These are phyloP conservation scores for Charina bottae DNA, from an alignment of 2,113 vertebrate genomes.

Conservation along the genomic window DNA sequence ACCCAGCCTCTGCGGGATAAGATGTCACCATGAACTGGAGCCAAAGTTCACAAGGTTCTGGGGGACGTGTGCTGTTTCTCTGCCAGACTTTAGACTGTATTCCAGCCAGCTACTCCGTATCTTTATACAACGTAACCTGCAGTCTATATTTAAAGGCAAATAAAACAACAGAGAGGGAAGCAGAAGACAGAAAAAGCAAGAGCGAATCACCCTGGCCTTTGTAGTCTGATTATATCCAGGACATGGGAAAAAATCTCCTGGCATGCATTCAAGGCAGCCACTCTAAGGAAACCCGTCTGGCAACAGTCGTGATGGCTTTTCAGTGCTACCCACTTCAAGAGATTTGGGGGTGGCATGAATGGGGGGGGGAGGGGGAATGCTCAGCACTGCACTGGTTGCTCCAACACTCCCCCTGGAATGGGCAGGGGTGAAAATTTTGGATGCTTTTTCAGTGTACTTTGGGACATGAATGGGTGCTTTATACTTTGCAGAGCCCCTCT, in stretches of 20 bases:
- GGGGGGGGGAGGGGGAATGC: not conserved
- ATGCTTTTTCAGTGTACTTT: not conserved
- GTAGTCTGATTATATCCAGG: not conserved
- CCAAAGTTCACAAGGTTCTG: not conserved
- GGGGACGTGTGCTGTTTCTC: accelerated
- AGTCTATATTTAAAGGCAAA: not conserved
- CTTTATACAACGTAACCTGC: not conserved
- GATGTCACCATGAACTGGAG: not conserved
- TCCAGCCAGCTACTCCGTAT: not conserved
- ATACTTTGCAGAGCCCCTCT: not conserved
- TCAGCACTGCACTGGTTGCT: not conserved
- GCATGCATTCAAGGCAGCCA: not conserved
- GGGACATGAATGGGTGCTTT: not conserved
- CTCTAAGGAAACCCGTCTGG: no score
- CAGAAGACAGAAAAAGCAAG: not conserved
- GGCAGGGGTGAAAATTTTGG: not conserved
- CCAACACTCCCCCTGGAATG: not conserved
- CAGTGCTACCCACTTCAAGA: not conserved
- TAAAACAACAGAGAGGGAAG: not conserved
- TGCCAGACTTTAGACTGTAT: not conserved
- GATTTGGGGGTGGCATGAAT: not conserved
- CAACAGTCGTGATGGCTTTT: no score
- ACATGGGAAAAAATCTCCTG: not conserved
- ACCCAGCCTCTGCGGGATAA: not conserved
- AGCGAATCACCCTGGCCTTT: not conserved